Conservation (phyloP, 1,140 invertebrate genomes). For the Periplaneta americana region DNA sequence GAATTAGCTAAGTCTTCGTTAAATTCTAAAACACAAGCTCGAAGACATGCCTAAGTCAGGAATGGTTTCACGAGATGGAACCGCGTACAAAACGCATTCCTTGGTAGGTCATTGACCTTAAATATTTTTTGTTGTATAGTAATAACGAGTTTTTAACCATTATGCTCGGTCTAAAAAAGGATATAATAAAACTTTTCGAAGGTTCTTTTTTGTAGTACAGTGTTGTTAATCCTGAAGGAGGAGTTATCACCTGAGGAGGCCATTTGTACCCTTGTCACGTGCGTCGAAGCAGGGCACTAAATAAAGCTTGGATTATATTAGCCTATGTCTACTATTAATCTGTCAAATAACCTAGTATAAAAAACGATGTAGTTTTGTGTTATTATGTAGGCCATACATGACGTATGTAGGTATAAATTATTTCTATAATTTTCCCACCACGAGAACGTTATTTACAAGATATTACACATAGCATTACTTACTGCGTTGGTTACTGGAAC, state of each 20-base stretch:
- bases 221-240: neutral
- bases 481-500: no score
- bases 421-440: neutral
- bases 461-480: neutral
- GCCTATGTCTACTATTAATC: neutral
- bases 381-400: neutral
- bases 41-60: neutral
- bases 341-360: neutral
- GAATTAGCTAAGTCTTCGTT: neutral
- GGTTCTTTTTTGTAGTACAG: neutral
- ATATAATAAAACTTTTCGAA: neutral
- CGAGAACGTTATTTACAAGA: neutral
- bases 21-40: neutral
- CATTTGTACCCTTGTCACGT: constrained; percentile 6
- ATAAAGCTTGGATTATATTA: constrained; percentile 3
- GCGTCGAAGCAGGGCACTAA: neutral
- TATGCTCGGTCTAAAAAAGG: neutral
- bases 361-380: neutral
- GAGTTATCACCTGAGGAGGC: constrained; percentile 4
- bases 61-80: neutral
- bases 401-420: neutral
- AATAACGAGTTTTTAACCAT: neutral
- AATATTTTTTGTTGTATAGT: neutral
- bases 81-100: neutral
- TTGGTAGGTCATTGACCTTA: neutral